These are phyloP conservation scores for Periophthalmus magnuspinnatus DNA, from an alignment of 2,797 vertebrate genomes.

Conservation along the genomic window DNA sequence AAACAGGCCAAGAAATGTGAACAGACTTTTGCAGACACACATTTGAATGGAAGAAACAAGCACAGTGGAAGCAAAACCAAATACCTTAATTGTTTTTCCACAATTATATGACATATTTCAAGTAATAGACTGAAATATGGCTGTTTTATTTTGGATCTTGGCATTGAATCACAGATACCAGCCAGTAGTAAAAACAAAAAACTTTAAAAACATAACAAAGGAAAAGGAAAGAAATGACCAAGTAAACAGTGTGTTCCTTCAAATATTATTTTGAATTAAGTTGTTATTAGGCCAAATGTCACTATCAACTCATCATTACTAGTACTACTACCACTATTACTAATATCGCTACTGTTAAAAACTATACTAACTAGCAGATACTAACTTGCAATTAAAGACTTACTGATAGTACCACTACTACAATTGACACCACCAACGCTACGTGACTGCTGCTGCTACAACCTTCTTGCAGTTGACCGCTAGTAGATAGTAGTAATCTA, in stretches of 20 bases:
- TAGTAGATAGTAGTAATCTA: background rate
- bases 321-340: too few species aligned
- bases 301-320: too few species aligned
- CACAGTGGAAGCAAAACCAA: background rate
- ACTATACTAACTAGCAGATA: background rate
- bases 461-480: background rate
- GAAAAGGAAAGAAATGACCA: too few species aligned
- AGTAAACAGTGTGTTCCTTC: too few species aligned
- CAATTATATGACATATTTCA: background rate
- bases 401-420: too few species aligned
- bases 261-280: too few species aligned
- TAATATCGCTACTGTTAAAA: too few species aligned
- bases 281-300: too few species aligned
- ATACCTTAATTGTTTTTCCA: background rate
- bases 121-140: background rate
- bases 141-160: background rate
- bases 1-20: constrained; percentile 20
- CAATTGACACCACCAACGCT: too few species aligned
- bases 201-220: too few species aligned
- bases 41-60: background rate
- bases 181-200: background rate
- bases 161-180: background rate
- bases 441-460: background rate
- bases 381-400: background rate
- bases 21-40: constrained; percentile 1